Evolutionary conservation across 30 jellyfish, hydroid and myxozoan genomes (phyloP).

Genomic region (Haliclystus octoradiatus): DNA sequence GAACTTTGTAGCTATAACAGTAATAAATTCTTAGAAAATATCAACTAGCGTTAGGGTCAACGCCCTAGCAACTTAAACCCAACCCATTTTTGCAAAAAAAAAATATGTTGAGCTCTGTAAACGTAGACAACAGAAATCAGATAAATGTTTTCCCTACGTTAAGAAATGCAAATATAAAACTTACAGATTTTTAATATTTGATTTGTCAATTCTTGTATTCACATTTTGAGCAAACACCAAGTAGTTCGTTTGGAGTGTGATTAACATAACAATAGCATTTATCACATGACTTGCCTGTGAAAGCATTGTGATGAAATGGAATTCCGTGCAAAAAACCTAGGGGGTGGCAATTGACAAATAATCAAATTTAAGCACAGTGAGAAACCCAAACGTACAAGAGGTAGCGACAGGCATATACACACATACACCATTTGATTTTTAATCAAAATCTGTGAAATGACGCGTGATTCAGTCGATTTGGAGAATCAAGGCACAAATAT

Average conservation of each 20-base stretch:
- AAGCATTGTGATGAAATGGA: background rate
- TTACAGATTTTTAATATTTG: background rate
- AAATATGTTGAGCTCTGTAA: no score
- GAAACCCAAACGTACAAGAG: no score
- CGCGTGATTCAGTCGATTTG: constrained; percentile 3
- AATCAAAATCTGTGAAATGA: background rate
- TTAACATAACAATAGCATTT: background rate
- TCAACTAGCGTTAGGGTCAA: no score
- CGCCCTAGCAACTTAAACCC: no score
- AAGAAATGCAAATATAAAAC: no score
- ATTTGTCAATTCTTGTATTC: background rate
- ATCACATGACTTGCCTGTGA: background rate
- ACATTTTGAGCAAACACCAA: background rate
- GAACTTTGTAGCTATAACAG: no score
- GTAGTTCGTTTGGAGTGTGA: background rate
- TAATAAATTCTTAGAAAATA: no score
- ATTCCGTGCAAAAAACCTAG: background rate
- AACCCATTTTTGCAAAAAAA: no score
- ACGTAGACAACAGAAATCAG: no score
- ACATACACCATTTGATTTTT: background rate
- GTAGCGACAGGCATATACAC: no score
- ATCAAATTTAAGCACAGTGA: no score
- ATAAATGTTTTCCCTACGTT: no score
- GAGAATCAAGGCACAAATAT: background rate
- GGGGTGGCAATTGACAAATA: background rate